These are phyloP conservation scores for Castor canadensis DNA, from an alignment of 2,113 vertebrate species.

Conservation along the genomic window DNA sequence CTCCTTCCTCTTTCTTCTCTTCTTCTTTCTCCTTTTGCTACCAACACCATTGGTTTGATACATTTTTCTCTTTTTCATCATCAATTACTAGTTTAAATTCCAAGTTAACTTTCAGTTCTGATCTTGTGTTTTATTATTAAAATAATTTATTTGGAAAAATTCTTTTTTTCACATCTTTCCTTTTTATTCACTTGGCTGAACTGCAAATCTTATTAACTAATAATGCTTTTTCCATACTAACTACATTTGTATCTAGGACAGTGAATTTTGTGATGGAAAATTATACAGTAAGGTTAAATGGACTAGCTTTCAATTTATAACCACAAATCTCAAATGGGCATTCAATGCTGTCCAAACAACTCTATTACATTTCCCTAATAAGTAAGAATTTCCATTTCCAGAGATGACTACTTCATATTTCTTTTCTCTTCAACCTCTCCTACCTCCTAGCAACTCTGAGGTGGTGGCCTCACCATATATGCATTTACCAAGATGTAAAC, in stretches of 20 bases:
- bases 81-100: background rate
- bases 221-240: background rate
- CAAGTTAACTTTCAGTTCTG: background rate
- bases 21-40: background rate
- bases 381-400: background rate
- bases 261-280: background rate
- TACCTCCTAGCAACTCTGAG: background rate
- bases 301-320: background rate
- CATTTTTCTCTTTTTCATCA: background rate
- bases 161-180: background rate
- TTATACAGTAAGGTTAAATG: background rate
- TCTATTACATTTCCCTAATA: background rate
- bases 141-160: background rate
- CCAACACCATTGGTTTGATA: background rate
- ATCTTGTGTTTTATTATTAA: background rate
- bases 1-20: background rate
- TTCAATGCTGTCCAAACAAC: background rate
- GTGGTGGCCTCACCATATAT: background rate
- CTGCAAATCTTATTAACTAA: background rate
- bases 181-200: background rate
- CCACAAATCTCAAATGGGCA: background rate
- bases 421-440: background rate
- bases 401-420: background rate
- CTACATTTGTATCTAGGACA: background rate
- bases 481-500: background rate